Percentiles rank a stretch among this genome's conserved stretches.
phyloP scores from a whole-genome alignment of 2,113 vertebrate genomes.

The Centropus unirufus region DNA sequence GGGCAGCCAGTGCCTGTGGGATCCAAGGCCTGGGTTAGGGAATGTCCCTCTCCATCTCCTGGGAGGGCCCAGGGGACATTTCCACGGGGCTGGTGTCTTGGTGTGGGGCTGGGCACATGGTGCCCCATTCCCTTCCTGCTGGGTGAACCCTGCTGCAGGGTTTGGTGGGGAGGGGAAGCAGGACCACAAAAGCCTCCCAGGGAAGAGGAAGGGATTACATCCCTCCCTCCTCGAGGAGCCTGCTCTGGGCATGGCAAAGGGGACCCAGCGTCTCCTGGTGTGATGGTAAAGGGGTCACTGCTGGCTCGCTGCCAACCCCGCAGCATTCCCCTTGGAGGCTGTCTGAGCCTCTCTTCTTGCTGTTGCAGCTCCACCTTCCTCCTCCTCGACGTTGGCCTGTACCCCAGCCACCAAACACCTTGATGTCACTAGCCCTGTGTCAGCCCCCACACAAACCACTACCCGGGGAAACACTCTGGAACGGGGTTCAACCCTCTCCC shows the following conservation, averaged over 20 bases:
- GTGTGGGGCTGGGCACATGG: accelerated
- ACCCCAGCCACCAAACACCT: accelerated
- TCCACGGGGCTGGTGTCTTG: background rate
- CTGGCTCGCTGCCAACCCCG: background rate
- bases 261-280: background rate
- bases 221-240: accelerated
- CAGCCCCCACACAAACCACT: background rate
- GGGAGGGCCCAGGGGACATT: background rate
- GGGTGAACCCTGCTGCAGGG: background rate
- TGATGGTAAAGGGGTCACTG: background rate
- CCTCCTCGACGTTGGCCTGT: accelerated
- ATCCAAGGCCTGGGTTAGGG: background rate
- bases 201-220: background rate
- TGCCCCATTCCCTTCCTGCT: background rate
- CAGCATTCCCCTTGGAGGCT: background rate
- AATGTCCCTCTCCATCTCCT: accelerated
- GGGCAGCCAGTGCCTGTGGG: background rate
- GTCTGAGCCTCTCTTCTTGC: background rate
- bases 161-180: accelerated
- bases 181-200: background rate
- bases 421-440: accelerated
- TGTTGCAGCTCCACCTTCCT: background rate
- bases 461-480: accelerated
- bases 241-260: background rate
- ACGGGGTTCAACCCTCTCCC: accelerated